Conservation (phyloP, 2,113 vertebrate species). For the Scortum barcoo region DNA sequence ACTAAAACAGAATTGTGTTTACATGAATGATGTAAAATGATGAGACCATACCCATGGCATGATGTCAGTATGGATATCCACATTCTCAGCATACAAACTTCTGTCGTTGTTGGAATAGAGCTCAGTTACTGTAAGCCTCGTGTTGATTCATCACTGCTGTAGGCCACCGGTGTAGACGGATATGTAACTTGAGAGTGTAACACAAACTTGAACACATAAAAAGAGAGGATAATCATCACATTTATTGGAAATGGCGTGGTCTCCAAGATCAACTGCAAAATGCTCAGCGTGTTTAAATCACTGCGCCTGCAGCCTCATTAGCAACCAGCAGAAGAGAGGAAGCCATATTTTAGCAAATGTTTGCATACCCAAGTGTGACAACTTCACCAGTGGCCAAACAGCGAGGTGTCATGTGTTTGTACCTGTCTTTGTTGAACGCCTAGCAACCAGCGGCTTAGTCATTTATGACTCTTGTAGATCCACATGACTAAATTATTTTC, state of each 20-base stretch:
- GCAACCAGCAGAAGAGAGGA: slow-evolving; percentile 35
- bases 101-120: slow-evolving; percentile 32
- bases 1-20: not conserved
- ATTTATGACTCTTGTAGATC: slow-evolving; percentile 51
- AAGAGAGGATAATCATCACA: slow-evolving; percentile 32
- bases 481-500: slow-evolving; percentile 41
- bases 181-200: slow-evolving; percentile 50
- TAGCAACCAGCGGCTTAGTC: slow-evolving; percentile 54
- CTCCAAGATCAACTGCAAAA: slow-evolving; percentile 52
- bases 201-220: slow-evolving; percentile 32
- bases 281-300: slow-evolving; percentile 43
- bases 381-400: slow-evolving; percentile 58
- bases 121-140: slow-evolving; percentile 40
- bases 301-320: slow-evolving; percentile 61
- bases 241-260: slow-evolving; percentile 39
- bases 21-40: not conserved
- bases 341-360: slow-evolving; percentile 67
- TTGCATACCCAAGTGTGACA: slow-evolving; percentile 62
- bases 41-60: no score
- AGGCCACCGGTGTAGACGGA: slow-evolving; percentile 31
- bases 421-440: slow-evolving; percentile 58
- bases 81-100: slow-evolving; percentile 36
- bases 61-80: slow-evolving; percentile 3
- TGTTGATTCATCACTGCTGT: slow-evolving; percentile 43
- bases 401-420: slow-evolving; percentile 59